Percentiles rank a stretch among this genome's conserved stretches.
Evolutionary conservation across 1,140 invertebrate species (phyloP).

Genomic region (Drosophila eugracilis): DNA sequence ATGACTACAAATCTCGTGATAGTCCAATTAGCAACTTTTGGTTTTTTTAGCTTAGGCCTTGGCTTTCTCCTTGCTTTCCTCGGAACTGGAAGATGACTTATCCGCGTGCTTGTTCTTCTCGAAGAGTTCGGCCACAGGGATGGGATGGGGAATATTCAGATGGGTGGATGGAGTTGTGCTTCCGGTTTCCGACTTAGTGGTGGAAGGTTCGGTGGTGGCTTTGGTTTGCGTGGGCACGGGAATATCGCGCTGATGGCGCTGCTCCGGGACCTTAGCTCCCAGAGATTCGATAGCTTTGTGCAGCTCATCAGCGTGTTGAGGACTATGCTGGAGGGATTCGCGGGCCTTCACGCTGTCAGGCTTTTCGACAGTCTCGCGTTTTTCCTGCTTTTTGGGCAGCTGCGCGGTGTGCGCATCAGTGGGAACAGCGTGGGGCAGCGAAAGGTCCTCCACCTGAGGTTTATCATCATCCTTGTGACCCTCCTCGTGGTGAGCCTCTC

Average conservation of each 20-base stretch:
- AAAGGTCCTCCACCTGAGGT: neutral
- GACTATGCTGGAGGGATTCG: slow-evolving; percentile 11
- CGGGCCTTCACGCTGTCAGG: slow-evolving; percentile 18
- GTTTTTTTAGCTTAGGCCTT: neutral
- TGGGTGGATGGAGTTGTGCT: slow-evolving; percentile 20
- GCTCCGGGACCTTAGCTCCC: neutral
- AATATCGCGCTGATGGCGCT: slow-evolving; percentile 54
- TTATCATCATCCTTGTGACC: slow-evolving; percentile 22
- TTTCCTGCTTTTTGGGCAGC: slow-evolving; percentile 12
- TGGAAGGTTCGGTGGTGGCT: slow-evolving; percentile 5
- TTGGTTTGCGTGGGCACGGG: slow-evolving; percentile 64
- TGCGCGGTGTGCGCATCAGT: neutral
- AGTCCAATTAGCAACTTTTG: slow-evolving; percentile 24
- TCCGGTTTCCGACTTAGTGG: slow-evolving; percentile 12
- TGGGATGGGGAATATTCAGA: slow-evolving; percentile 51
- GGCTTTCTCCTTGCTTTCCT: slow-evolving; percentile 48
- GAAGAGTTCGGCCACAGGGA: slow-evolving; percentile 59
- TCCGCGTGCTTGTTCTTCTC: slow-evolving; percentile 33
- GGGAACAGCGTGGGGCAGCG: slow-evolving; percentile 1
- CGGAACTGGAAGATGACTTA: slow-evolving; percentile 30
- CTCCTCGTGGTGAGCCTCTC: slow-evolving; percentile 17
- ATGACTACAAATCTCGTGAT: slow-evolving; percentile 33
- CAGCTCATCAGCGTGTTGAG: neutral
- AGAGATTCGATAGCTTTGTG: neutral
- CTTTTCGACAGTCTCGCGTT: slow-evolving; percentile 26